Percentiles rank a stretch among this genome's conserved stretches.
Conservation (phyloP, 1,140 invertebrate genomes). For the Meloidogyne floridensis region DNA sequence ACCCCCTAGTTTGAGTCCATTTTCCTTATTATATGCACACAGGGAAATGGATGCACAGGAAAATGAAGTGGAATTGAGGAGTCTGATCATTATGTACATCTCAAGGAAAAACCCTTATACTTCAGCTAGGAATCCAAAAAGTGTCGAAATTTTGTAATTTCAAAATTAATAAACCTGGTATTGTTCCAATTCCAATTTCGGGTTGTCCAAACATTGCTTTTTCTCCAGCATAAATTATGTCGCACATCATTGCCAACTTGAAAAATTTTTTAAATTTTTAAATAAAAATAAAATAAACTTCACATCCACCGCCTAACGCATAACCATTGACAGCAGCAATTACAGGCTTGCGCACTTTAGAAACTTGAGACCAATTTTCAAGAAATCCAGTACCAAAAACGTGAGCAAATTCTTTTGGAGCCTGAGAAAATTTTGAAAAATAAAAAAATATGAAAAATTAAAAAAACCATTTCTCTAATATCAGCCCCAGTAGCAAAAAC, state of each 20-base stretch:
- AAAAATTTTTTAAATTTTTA: background rate
- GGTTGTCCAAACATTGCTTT: conserved; percentile 97
- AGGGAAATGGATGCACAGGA: no score
- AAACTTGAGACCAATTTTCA: conserved; percentile 78
- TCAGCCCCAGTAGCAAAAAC: conserved; percentile 95
- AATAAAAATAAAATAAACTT: conserved; percentile 66
- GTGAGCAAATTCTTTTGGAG: conserved; percentile 75
- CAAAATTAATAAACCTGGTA: conserved; percentile 73
- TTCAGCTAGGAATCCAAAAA: no score
- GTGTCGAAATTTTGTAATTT: background rate
- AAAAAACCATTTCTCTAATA: conserved; percentile 89
- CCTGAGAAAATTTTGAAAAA: background rate
- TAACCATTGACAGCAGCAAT: conserved; percentile 98
- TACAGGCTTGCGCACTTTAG: conserved; percentile 82
- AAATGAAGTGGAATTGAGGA: no score
- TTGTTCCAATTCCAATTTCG: conserved; percentile 93
- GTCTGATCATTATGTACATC: no score
- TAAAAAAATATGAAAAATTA: background rate
- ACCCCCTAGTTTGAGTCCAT: no score
- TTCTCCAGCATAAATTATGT: conserved; percentile 97
- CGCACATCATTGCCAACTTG: conserved; percentile 93
- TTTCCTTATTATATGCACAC: no score
- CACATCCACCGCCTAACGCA: conserved; percentile 93
- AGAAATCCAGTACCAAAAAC: conserved; percentile 79
- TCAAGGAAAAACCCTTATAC: no score